Evolutionary conservation across 2,888 invertebrate genomes (phyloP).

Genomic region (Caenorhabditis japonica): DNA sequence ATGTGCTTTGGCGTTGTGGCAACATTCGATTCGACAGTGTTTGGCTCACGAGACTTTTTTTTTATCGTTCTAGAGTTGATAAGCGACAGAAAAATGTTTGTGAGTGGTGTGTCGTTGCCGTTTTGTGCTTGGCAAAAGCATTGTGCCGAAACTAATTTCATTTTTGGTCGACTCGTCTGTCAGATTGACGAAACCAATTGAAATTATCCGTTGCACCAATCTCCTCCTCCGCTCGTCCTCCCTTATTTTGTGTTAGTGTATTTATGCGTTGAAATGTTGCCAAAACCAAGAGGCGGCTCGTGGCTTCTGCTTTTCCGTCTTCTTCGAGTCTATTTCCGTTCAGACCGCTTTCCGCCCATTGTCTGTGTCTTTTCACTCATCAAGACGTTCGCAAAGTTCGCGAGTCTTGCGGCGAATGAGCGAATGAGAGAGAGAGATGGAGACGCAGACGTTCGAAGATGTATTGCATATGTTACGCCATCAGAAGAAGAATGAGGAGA

Average conservation of each 20-base stretch:
- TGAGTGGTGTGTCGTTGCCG: constrained; percentile 1
- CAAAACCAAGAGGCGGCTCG: not conserved
- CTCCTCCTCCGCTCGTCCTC: too few species aligned
- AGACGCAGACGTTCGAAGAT: constrained; percentile 31
- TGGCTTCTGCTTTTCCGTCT: not conserved
- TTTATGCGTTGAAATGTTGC: too few species aligned
- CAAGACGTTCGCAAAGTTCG: not conserved
- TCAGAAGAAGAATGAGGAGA: constrained; percentile 5
- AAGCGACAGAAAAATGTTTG: constrained; percentile 21
- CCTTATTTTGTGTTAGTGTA: too few species aligned
- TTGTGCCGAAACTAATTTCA: constrained; percentile 24
- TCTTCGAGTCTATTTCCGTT: not conserved
- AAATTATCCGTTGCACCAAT: constrained; percentile 33
- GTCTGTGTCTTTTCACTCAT: too few species aligned
- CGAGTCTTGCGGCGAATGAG: too few species aligned
- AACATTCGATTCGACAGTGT: too few species aligned
- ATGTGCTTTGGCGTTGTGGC: too few species aligned
- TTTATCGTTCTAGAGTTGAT: constrained; percentile 19
- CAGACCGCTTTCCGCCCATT: too few species aligned
- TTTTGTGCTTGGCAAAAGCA: not conserved
- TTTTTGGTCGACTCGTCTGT: constrained; percentile 35
- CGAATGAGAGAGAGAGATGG: too few species aligned
- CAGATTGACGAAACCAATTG: constrained; percentile 44
- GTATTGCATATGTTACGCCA: constrained; percentile 38
- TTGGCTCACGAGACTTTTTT: constrained; percentile 18